phyloP scores from a whole-genome alignment of 2,888 invertebrate genomes.

The Sarcophaga variegata region DNA sequence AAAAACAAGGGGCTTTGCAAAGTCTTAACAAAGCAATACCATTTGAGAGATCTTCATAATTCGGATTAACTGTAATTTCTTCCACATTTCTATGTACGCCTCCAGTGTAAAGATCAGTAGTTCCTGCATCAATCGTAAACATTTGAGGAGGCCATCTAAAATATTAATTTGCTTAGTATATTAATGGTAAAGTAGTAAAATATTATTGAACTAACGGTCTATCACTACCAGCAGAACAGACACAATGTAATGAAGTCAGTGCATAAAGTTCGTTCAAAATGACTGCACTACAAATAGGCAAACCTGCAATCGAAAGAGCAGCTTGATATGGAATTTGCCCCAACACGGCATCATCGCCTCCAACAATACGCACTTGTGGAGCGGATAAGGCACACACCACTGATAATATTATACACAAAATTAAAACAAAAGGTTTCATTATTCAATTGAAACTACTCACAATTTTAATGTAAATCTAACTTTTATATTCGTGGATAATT shows the following conservation, averaged over 20 bases:
- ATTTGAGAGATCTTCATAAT: conserved; percentile 71
- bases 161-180: background rate
- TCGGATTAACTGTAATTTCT: conserved; percentile 72
- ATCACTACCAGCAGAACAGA: conserved; percentile 74
- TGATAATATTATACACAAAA: conserved; percentile 16
- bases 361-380: conserved; percentile 75
- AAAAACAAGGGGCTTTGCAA: conserved; percentile 67
- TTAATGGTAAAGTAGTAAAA: background rate
- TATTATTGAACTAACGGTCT: conserved; percentile 73
- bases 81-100: conserved; percentile 73
- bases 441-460: conserved; percentile 33
- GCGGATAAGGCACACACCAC: conserved; percentile 43
- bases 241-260: conserved; percentile 78
- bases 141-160: conserved; percentile 75
- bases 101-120: conserved; percentile 76
- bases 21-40: conserved; percentile 77
- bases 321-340: conserved; percentile 81
- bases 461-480: background rate
- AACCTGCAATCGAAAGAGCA: conserved; percentile 74
- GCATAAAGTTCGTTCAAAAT: conserved; percentile 77
- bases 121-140: conserved; percentile 77
- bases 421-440: conserved; percentile 45
- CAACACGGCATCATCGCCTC: conserved; percentile 77
- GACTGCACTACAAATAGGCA: conserved; percentile 77
- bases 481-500: conserved; percentile 9